Base-by-base conservation (phyloP, 1,140 invertebrate genomes). In the Eriosoma lanigerum region DNA sequence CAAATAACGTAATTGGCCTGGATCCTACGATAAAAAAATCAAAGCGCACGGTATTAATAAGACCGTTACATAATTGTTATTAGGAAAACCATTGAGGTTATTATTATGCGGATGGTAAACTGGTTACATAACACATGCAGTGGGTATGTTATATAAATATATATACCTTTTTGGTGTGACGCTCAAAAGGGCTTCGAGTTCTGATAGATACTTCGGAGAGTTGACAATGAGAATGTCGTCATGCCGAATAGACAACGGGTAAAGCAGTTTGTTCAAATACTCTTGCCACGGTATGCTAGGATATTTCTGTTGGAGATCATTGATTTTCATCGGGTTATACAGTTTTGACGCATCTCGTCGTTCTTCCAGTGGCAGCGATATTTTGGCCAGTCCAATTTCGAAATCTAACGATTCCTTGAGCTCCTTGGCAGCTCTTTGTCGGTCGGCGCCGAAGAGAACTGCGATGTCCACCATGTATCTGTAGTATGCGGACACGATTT, bases 301-400 rank as follows among this genome's bases (percentile, higher is more conserved):
- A 84, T 92, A 94, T 70, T 91, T 90, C 29, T 88, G 83, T 82
- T 93, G 90, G 12, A 98, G 84, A 81, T 97, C 89, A 6, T 85
- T 85, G 4, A 98, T 87, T 0, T 91, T 93, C 90, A 96, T 95
- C 17, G 94, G 93, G 84, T 98, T 97, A 87, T 98, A 98, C 4
- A 97, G 87, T 81, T 93, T 91, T 4, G 94, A 93, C 3, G 94
- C 94, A 85, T 98, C 97, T 81, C 96, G 89, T 66, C 96, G 89
- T 86, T 98, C 93, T 86, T 98, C 96, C 81, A 91, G 89, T 3
- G 96, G 95, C 83, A 95, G 86, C 0, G 94, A 96, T 82, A 95
- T 95, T 93, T 97, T 96, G n/a, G 96, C 96, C 54, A 99, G 88
- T 82, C 91, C 89, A 19, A 95, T 95, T 88, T 99, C 97, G 84